phyloP scores from a whole-genome alignment of 2,797 vertebrate genomes.

The Anisognathus igniventris region DNA sequence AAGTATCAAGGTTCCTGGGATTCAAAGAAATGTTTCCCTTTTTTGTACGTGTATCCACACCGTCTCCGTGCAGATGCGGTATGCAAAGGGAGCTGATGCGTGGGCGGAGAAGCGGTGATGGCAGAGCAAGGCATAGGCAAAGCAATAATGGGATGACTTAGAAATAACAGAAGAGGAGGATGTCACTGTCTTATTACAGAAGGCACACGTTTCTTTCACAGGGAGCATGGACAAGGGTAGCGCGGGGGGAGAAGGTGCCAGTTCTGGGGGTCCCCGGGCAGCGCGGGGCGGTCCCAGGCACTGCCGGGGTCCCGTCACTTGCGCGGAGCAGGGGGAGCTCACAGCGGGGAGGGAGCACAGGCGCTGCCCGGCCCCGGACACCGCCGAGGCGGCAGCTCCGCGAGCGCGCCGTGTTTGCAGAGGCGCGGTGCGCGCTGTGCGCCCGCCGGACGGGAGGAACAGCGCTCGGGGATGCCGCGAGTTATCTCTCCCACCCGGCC shows the following conservation, averaged over 20 bases:
- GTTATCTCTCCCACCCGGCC: background rate
- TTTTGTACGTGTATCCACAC: fast-evolving
- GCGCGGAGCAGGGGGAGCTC: background rate
- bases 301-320: background rate
- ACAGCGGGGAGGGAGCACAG: background rate
- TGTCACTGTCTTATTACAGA: fast-evolving
- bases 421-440: background rate
- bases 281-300: background rate
- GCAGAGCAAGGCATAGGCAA: fast-evolving
- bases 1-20: background rate
- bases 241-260: background rate
- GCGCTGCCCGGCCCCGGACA: background rate
- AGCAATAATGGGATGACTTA: background rate
- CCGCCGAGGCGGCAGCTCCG: background rate
- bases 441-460: background rate
- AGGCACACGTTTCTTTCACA: background rate
- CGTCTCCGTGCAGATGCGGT: fast-evolving
- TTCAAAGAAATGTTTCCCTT: background rate
- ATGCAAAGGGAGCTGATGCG: background rate
- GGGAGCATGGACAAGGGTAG: background rate
- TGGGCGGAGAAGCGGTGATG: background rate
- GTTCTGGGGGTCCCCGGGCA: fast-evolving
- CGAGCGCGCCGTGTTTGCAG: background rate
- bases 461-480: background rate
- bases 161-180: too few species aligned